Base-by-base conservation (phyloP, 2,797 vertebrate genomes). In the Enteromius unitaeniatus region DNA sequence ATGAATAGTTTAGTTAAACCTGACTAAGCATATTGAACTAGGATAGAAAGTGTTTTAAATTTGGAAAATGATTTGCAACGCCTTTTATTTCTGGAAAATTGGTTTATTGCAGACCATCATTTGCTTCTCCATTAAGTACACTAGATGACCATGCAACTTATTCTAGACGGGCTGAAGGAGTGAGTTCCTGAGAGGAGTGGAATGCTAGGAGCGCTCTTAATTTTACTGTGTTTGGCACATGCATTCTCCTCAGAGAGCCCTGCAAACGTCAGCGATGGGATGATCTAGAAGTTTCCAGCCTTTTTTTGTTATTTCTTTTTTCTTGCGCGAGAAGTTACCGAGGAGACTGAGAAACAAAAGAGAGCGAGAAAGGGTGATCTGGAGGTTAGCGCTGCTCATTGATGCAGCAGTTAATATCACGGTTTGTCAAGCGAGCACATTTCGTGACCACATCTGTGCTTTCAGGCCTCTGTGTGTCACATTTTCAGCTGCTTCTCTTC, bases 131-230 rank as follows among this genome's bases (percentile, higher is more conserved):
- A 31, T n/a, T 79, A 65, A 51, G 77, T 51, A 15, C 45, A 26
- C 42, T 79, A 69, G 47, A 37, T 37, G 78, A 68, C 47, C 64
- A 53, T 69, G 47, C 62, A 69, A 13, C 47, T 79, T 58, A 40
- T 42, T 82, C 42, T 53, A 26, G 47, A 40, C 31, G 10, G n/a
- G 40, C 67, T 55, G 17, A 76, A 84, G 84, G 78, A 83, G 65
- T 80, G 37, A 53, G 79, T 84, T 78, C 84, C 77, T 77, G 69
- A 76, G 62, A 31, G 23, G 26, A 49, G 70, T 74, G 65, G 79
- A 85, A 80, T 77, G 78, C 65, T 42, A 73, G 82, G 67, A 72
- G 68, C 51, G 42, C 60, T 69, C 74, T 86, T 55, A 53, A 65
- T 85, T 81, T 84, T 74, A 58, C 47, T 73, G 28, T 69, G 72